Percentiles rank a stretch among this genome's conserved stretches.
phyloP scores from a whole-genome alignment of 2,113 vertebrate genomes.

The Chloroceryle aenea region DNA sequence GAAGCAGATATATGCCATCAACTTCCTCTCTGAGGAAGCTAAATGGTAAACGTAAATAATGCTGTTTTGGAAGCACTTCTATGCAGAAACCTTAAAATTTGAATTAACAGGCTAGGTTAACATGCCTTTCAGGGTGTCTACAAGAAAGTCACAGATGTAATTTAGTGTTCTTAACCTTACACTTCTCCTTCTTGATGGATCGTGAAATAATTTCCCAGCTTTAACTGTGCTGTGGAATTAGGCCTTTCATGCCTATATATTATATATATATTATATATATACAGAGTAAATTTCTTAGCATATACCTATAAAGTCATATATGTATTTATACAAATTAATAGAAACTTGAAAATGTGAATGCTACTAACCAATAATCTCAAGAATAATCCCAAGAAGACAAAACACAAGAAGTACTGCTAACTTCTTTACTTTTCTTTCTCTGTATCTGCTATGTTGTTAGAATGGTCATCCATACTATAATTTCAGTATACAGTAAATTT shows the following conservation, averaged over 20 bases:
- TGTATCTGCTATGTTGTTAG: not conserved
- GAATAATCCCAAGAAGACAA: not conserved
- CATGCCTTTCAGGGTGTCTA: not conserved
- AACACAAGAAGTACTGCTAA: not conserved
- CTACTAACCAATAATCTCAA: not conserved
- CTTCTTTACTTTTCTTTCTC: not conserved
- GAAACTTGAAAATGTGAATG: not conserved
- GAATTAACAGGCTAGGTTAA: not conserved
- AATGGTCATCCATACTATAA: not conserved
- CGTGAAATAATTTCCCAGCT: not conserved
- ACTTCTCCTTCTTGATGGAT: not conserved
- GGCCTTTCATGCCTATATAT: not conserved
- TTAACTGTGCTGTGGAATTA: not conserved
- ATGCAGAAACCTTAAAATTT: not conserved
- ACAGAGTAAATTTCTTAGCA: not conserved
- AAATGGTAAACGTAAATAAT: slow-evolving; percentile 14
- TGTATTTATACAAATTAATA: not conserved
- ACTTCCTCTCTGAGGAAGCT: not conserved
- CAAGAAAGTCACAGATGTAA: not conserved
- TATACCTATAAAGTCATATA: not conserved
- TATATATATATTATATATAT: not conserved
- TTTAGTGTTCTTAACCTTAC: not conserved
- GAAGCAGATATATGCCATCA: slow-evolving; percentile 2
- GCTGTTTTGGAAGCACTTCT: not conserved
- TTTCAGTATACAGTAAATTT: not conserved